phyloP scores from a whole-genome alignment of 2,888 invertebrate species.

The Zelleria hepariella region DNA sequence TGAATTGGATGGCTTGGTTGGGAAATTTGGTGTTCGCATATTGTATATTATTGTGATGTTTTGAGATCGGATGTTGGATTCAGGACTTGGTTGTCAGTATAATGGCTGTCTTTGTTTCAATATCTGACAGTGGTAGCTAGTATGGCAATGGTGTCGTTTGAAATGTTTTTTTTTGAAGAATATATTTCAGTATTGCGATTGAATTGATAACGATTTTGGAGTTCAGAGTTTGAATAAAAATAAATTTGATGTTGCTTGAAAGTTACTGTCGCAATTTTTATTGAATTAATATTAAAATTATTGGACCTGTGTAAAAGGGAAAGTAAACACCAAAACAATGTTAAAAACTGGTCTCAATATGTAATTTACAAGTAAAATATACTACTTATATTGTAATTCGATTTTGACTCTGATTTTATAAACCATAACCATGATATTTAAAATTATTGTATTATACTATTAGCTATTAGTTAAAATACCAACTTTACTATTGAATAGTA shows the following conservation, averaged over 20 bases:
- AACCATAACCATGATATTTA: conserved; percentile 42
- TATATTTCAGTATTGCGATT: not conserved
- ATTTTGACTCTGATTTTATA: conserved; percentile 59
- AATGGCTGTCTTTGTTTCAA: too few species aligned
- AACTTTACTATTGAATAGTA: conserved; percentile 67
- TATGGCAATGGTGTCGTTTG: too few species aligned
- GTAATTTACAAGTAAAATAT: not conserved
- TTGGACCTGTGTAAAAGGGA: not conserved
- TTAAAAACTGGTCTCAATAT: not conserved
- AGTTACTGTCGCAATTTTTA: not conserved
- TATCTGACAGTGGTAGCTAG: too few species aligned
- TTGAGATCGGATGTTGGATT: not conserved
- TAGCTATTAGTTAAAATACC: conserved; percentile 23
- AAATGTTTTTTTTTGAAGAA: too few species aligned
- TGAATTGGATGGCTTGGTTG: conserved; percentile 32
- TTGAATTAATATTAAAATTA: not conserved
- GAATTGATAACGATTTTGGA: not conserved
- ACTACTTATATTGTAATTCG: conserved; percentile 1
- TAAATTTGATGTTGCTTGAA: not conserved
- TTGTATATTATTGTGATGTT: not conserved
- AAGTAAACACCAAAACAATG: conserved; percentile 1
- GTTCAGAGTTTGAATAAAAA: not conserved
- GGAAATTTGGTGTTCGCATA: not conserved
- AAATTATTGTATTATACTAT: conserved; percentile 39
- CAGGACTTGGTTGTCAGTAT: too few species aligned